Evolutionary conservation across 2,888 invertebrate genomes (phyloP).

Genomic region (Epirrita christyi): DNA sequence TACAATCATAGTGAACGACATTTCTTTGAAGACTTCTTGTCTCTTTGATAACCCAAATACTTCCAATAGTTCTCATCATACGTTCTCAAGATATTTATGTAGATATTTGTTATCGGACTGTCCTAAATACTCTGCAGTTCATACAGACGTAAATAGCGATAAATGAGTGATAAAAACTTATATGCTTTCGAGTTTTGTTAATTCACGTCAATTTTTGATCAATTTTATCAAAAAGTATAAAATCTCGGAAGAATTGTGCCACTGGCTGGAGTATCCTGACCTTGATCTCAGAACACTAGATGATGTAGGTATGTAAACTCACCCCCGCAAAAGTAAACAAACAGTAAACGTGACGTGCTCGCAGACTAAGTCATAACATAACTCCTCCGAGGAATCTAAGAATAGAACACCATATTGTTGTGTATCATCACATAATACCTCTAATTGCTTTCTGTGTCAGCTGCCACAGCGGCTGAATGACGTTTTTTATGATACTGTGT

Average conservation of each 20-base stretch:
- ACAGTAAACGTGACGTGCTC: neutral
- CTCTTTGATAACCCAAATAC: slow-evolving; percentile 4
- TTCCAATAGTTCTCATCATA: neutral
- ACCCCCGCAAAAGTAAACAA: neutral
- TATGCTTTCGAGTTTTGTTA: neutral
- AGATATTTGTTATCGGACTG: slow-evolving; percentile 10
- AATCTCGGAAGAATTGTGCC: neutral
- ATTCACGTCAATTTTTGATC: neutral
- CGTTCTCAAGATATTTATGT: slow-evolving; percentile 2
- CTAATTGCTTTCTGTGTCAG: slow-evolving; percentile 12
- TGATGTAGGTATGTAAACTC: neutral
- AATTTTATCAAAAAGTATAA: neutral
- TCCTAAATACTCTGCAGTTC: slow-evolving; percentile 11
- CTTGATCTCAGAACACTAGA: neutral
- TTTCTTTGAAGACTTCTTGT: neutral
- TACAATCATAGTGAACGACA: neutral
- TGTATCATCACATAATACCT: slow-evolving; percentile 12
- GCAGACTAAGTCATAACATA: slow-evolving; percentile 10
- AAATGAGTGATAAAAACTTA: neutral
- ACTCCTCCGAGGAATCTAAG: slow-evolving; percentile 2
- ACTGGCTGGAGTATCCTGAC: neutral
- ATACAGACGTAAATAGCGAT: slow-evolving; percentile 3
- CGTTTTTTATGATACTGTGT: slow-evolving; percentile 12
- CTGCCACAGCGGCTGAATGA: slow-evolving; percentile 20
- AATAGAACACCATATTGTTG: slow-evolving; percentile 12